phyloP scores from a whole-genome alignment of 2,113 vertebrate genomes.

The Pterocles burchelli region DNA sequence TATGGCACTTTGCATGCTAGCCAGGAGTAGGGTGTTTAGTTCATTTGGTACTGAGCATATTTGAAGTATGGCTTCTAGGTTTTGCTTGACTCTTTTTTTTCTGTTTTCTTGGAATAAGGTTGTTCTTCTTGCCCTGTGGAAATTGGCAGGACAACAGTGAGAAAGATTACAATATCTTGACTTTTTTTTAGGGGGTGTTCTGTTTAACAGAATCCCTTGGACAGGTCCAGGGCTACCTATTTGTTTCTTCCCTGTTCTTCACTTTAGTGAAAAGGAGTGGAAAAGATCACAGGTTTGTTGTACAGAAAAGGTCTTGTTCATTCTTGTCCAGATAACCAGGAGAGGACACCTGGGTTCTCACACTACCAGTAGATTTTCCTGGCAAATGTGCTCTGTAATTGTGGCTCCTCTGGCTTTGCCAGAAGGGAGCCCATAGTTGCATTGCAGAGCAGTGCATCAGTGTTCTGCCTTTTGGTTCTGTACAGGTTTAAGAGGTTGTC shows the following conservation, averaged over 20 bases:
- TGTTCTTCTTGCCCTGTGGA: not conserved
- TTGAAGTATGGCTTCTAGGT: not conserved
- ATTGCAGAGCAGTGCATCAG: not conserved
- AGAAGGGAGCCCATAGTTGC: not conserved
- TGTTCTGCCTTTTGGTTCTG: not conserved
- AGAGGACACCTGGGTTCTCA: not conserved
- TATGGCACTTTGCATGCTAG: not conserved
- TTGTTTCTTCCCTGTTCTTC: not conserved
- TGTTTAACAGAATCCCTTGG: not conserved
- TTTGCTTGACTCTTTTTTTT: not conserved
- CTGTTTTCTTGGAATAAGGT: not conserved
- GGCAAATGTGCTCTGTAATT: not conserved
- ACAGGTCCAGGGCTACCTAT: not conserved
- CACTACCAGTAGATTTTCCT: not conserved
- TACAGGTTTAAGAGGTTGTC: not conserved
- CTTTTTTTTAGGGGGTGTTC: not conserved
- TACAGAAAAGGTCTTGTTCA: not conserved
- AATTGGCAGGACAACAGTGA: not conserved
- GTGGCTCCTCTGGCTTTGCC: not conserved
- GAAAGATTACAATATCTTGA: not conserved
- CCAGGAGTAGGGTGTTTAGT: not conserved
- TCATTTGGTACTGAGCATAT: not conserved
- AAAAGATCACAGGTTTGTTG: not conserved
- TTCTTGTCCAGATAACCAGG: not conserved
- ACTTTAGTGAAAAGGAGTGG: not conserved